These are phyloP conservation scores for Meta bourneti DNA, from an alignment of 2,888 invertebrate genomes.

Conservation along the genomic window DNA sequence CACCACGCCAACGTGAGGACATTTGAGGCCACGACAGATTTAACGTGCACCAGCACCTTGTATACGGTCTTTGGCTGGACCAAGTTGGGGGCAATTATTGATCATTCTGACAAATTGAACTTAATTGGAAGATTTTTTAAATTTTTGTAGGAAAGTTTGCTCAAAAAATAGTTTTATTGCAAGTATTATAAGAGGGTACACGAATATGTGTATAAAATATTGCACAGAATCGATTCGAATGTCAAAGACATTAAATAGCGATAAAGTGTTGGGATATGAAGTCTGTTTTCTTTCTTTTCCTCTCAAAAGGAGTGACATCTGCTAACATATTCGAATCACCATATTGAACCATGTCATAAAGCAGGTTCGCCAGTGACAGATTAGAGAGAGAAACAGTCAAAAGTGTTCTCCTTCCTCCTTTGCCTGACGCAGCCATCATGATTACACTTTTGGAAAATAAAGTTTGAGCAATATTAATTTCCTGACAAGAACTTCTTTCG, in stretches of 20 bases:
- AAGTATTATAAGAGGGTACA: too few relatives aligned
- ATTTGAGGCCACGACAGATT: too few relatives aligned
- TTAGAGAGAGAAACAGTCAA: neutral
- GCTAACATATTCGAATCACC: neutral
- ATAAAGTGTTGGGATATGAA: neutral
- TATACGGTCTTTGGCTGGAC: too few relatives aligned
- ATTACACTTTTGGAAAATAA: neutral
- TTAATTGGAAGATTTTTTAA: too few relatives aligned
- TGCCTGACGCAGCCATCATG: neutral
- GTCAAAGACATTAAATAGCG: neutral
- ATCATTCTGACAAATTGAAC: too few relatives aligned
- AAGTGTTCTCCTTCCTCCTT: neutral
- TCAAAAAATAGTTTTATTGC: too few relatives aligned
- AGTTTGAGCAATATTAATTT: constrained; percentile 1
- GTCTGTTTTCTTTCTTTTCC: neutral
- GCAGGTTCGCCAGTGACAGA: neutral
- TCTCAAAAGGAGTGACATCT: neutral
- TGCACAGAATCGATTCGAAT: neutral
- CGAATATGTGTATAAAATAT: neutral
- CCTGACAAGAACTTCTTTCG: constrained; percentile 1
- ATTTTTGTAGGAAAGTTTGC: too few relatives aligned
- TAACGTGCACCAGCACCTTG: too few relatives aligned
- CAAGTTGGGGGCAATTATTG: too few relatives aligned
- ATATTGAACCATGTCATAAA: neutral
- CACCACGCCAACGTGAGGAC: too few relatives aligned